phyloP scores from a whole-genome alignment of 1,140 invertebrate species.

The Magallana angulata region DNA sequence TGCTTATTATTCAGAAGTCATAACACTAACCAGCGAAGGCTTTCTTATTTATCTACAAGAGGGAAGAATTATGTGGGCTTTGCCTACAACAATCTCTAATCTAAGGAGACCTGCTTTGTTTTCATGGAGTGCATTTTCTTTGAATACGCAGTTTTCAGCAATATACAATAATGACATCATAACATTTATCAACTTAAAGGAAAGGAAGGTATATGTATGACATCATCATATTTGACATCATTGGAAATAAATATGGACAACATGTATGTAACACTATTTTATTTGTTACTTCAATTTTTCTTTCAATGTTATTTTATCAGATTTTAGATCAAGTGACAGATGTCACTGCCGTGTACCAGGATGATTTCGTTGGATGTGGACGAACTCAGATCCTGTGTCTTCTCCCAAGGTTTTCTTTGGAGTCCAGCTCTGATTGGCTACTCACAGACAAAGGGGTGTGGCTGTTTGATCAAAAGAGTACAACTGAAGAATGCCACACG shows the following conservation, averaged over 20 bases:
- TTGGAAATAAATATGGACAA: too few relatives aligned
- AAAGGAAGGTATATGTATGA: neutral
- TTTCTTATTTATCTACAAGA: conserved; percentile 22
- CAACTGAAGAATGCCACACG: neutral
- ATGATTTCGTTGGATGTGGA: conserved; percentile 5
- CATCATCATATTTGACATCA: too few relatives aligned
- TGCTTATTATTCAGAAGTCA: neutral
- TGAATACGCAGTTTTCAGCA: neutral
- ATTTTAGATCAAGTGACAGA: conserved; percentile 1
- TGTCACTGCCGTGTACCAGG: neutral
- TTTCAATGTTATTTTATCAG: neutral
- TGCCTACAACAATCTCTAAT: neutral
- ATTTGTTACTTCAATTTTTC: too few relatives aligned
- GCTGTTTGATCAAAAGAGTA: neutral
- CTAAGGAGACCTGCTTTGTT: neutral
- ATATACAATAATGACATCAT: neutral
- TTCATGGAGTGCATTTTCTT: neutral
- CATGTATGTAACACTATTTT: too few relatives aligned
- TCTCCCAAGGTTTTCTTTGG: neutral
- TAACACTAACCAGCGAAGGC: neutral
- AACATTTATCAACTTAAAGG: conserved; percentile 20
- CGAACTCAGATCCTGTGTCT: neutral
- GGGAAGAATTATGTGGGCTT: neutral
- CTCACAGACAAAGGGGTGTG: conserved; percentile 10
- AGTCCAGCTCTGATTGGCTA: neutral